phyloP scores from a whole-genome alignment of 2,797 vertebrate genomes.

The Trematomus bernacchii region DNA sequence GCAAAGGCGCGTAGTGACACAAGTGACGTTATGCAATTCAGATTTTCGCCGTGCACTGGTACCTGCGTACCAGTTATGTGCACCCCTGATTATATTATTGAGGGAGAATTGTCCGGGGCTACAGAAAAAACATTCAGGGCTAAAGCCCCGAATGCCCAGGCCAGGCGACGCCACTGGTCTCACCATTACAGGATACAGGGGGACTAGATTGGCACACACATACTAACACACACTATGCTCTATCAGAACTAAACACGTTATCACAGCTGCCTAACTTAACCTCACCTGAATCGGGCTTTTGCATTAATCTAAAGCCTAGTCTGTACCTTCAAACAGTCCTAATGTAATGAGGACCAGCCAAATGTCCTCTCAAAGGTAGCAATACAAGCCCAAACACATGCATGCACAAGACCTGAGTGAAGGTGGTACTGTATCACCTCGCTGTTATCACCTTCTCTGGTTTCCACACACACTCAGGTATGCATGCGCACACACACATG shows the following conservation, averaged over 20 bases:
- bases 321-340: not conserved
- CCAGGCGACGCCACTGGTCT: not conserved
- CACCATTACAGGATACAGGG: conserved; percentile 24
- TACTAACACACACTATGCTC: not conserved
- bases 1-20: too few relatives aligned
- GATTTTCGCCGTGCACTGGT: too few relatives aligned
- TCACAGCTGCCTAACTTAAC: not conserved
- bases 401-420: conserved; percentile 34
- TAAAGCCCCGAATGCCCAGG: too few relatives aligned
- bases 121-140: too few relatives aligned
- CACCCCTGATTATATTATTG: too few relatives aligned
- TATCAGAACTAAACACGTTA: not conserved
- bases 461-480: conserved; percentile 47
- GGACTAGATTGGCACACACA: conserved; percentile 2
- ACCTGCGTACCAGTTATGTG: too few relatives aligned
- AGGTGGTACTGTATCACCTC: conserved; percentile 52
- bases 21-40: too few relatives aligned
- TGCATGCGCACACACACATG: conserved; percentile 23
- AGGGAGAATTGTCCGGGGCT: too few relatives aligned
- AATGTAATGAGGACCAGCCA: not conserved
- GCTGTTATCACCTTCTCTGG: conserved; percentile 37
- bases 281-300: not conserved
- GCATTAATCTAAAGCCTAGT: not conserved
- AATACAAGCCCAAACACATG: too few relatives aligned
- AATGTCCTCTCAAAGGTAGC: too few relatives aligned